A percentile compares a stretch with the other conserved stretches of the same genome.
phyloP scores from a whole-genome alignment of 2,113 vertebrate species.

The Dromaius novaehollandiae region DNA sequence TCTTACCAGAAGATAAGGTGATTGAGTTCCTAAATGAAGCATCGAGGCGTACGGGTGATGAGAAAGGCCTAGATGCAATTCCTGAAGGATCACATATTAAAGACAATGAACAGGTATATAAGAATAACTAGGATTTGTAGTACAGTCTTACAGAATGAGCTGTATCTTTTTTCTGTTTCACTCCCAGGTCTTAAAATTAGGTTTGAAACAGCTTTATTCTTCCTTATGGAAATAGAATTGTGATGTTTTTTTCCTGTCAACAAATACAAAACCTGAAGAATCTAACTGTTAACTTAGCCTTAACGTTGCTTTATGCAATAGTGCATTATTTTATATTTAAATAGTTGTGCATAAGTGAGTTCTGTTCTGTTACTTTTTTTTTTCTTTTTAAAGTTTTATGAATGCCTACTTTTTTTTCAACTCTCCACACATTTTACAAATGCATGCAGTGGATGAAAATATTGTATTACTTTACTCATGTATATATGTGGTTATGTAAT shows the following conservation, averaged over 20 bases:
- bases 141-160: not conserved
- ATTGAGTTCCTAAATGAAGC: slow-evolving; percentile 93
- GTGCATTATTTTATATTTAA: not conserved
- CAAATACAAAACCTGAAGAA: not conserved
- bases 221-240: not conserved
- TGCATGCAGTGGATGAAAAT: not conserved
- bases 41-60: slow-evolving; percentile 89
- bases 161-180: not conserved
- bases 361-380: not conserved
- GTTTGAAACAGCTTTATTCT: not conserved
- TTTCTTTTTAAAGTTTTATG: not conserved
- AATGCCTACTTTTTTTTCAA: not conserved
- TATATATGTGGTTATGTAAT: not conserved
- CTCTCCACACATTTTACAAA: not conserved
- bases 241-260: not conserved
- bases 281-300: not conserved
- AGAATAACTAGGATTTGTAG: not conserved
- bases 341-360: not conserved
- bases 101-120: slow-evolving; percentile 93
- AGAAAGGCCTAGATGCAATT: slow-evolving; percentile 92
- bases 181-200: not conserved
- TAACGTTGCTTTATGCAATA: not conserved
- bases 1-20: slow-evolving; percentile 90
- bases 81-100: slow-evolving; percentile 95
- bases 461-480: not conserved